Evolutionary conservation across 2,113 vertebrate species (phyloP).

Genomic region (Cariama cristata): DNA sequence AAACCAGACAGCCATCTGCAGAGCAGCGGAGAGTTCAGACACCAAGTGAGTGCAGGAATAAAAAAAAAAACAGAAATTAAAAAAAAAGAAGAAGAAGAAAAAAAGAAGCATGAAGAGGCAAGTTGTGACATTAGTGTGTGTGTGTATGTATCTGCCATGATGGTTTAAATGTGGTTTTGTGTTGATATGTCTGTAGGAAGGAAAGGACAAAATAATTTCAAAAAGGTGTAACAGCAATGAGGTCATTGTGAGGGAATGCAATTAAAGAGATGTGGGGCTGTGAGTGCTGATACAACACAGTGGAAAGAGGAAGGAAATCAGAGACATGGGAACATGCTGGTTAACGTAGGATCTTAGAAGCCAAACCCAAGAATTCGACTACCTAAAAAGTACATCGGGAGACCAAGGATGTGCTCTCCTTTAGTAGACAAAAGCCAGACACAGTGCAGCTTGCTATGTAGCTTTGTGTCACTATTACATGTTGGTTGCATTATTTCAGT

Average conservation of each 20-base stretch:
- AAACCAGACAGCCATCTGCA: background rate
- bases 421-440: background rate
- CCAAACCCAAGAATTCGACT: constrained; percentile 5
- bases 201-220: background rate
- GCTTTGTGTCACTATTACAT: background rate
- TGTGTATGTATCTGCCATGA: background rate
- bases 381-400: background rate
- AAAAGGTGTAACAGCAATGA: background rate
- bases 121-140: background rate
- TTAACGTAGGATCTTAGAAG: background rate
- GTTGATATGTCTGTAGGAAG: background rate
- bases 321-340: background rate
- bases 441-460: background rate
- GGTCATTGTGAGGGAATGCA: background rate
- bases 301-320: background rate
- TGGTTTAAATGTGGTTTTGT: background rate
- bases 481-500: constrained; percentile 12
- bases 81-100: too few relatives aligned
- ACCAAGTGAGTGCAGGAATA: background rate
- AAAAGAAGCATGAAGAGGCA: background rate
- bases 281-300: background rate
- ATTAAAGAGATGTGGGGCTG: background rate
- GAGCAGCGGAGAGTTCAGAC: background rate
- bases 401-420: background rate
- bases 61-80: background rate